Conservation (phyloP, 1,140 invertebrate genomes). For the Drosophila lini region DNA sequence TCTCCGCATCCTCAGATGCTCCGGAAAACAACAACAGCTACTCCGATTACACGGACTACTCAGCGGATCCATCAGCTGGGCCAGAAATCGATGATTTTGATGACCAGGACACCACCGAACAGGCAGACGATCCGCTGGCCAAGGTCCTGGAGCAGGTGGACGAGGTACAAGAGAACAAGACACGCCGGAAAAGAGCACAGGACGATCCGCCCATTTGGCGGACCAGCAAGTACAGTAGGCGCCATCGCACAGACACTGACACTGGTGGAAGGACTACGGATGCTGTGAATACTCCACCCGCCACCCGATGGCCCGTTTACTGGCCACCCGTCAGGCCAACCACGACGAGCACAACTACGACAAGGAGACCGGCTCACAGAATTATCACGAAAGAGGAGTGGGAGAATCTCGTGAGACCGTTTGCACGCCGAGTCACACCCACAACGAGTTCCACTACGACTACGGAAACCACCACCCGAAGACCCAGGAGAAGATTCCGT, state of each 20-base stretch:
- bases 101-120: conserved; percentile 35
- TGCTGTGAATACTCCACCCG: neutral
- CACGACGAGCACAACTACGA: conserved; percentile 14
- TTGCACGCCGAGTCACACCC: neutral
- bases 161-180: conserved; percentile 13
- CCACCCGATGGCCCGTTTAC: conserved; percentile 14
- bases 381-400: conserved; percentile 57
- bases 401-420: conserved; percentile 19
- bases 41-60: conserved; percentile 76
- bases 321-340: conserved; percentile 30
- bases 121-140: conserved; percentile 57
- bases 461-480: conserved; percentile 5
- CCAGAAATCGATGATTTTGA: conserved; percentile 19
- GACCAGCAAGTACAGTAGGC: conserved; percentile 57
- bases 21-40: conserved; percentile 62
- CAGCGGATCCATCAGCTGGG: conserved; percentile 40
- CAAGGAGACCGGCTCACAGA: conserved; percentile 1
- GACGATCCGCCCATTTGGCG: conserved; percentile 31
- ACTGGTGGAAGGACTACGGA: conserved; percentile 1
- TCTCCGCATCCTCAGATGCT: conserved; percentile 50
- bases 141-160: conserved; percentile 55
- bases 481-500: conserved; percentile 11
- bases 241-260: conserved; percentile 52
- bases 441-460: conserved; percentile 9
- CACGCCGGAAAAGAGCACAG: conserved; percentile 21